Percentiles rank a stretch among this genome's conserved stretches.
These are phyloP conservation scores for Coturnix japonica DNA, from an alignment of 2,113 vertebrate genomes.

Conservation along the genomic window DNA sequence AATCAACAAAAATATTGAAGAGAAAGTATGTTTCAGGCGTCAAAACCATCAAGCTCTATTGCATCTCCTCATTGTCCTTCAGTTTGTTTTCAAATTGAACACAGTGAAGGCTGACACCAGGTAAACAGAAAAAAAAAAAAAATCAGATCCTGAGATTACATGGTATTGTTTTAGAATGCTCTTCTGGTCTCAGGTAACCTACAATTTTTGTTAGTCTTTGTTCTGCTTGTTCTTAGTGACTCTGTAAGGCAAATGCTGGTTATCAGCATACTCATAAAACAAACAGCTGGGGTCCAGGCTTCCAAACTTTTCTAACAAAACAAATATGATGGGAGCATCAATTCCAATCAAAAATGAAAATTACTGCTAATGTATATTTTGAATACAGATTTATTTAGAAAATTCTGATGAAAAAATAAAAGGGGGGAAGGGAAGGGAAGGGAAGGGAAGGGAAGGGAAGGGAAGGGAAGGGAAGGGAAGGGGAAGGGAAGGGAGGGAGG, in stretches of 20 bases:
- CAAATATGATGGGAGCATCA: background rate
- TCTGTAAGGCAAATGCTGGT: background rate
- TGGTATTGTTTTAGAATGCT: background rate
- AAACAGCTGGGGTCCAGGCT: background rate
- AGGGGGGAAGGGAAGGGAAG: fast-evolving
- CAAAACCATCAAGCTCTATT: background rate
- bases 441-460: too few relatives aligned
- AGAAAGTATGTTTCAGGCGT: background rate
- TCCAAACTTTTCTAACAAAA: background rate
- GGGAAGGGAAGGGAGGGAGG: fast-evolving
- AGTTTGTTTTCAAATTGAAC: background rate
- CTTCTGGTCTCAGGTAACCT: background rate
- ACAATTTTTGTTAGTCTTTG: background rate
- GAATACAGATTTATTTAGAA: background rate
- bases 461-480: fast-evolving
- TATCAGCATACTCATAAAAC: background rate
- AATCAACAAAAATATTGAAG: background rate
- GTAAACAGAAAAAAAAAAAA: background rate
- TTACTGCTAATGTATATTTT: background rate
- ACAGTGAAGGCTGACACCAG: background rate
- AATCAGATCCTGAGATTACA: background rate
- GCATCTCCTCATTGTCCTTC: background rate
- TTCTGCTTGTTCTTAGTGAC: background rate
- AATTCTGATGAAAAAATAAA: background rate
- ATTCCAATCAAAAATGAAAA: background rate